These are phyloP conservation scores for Pollicipes pollicipes DNA, from an alignment of 1,140 invertebrate genomes.

Conservation along the genomic window DNA sequence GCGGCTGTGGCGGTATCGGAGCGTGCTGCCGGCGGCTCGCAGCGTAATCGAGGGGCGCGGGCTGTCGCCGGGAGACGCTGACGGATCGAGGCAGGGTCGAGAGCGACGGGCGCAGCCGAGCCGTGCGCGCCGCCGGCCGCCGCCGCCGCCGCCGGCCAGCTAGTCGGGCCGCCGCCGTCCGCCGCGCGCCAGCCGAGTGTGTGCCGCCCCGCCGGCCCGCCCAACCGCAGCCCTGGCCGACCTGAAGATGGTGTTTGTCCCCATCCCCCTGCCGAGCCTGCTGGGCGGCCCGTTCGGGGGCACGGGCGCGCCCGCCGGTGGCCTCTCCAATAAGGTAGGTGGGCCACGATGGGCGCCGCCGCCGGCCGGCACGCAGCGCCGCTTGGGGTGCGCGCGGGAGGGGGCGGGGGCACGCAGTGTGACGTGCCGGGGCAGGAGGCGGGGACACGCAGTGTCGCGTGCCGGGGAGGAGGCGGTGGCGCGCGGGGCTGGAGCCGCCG, in stretches of 20 bases:
- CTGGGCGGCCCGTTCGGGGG: not conserved
- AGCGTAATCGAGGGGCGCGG: not conserved
- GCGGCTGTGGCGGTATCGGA: not conserved
- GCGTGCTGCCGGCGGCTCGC: not conserved
- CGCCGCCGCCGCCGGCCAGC: too few species aligned
- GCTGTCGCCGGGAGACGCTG: too few species aligned
- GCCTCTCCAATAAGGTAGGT: not conserved
- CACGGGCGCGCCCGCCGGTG: not conserved
- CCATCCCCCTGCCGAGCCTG: not conserved
- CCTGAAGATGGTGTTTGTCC: not conserved
- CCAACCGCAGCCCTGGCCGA: not conserved
- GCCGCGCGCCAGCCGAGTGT: not conserved
- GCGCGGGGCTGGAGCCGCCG: not conserved
- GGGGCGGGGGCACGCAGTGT: too few species aligned
- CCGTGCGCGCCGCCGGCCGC: too few species aligned
- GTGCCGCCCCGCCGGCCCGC: too few species aligned
- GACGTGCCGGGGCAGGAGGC: too few species aligned
- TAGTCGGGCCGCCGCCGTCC: too few species aligned
- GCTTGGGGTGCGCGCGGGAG: too few species aligned
- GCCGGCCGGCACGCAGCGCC: too few species aligned
- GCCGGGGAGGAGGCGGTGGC: not conserved
- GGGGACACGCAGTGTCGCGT: not conserved
- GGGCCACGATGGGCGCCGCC: too few species aligned
- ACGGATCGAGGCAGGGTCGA: too few species aligned
- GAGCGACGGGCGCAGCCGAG: too few species aligned